These are phyloP conservation scores for Diadophis punctatus DNA, from an alignment of 2,113 vertebrate genomes.

Conservation along the genomic window DNA sequence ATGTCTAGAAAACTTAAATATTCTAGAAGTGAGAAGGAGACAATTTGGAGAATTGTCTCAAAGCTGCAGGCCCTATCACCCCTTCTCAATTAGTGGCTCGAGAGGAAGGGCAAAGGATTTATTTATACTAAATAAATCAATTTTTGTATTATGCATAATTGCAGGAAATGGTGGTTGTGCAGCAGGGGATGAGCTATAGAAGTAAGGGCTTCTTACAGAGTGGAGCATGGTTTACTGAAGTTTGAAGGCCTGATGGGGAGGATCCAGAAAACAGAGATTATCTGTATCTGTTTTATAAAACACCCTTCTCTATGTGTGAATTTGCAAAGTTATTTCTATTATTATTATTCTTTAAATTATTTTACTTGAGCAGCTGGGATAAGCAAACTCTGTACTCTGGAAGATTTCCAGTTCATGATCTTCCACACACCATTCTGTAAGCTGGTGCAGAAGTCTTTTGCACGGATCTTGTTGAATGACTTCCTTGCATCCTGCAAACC, in stretches of 20 bases:
- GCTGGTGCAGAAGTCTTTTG: slow-evolving; percentile 73
- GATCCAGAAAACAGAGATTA: not conserved
- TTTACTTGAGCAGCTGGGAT: slow-evolving; percentile 53
- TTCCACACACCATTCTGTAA: slow-evolving; percentile 78
- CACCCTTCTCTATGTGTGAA: not conserved
- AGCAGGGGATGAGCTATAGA: not conserved
- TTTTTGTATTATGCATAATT: not conserved
- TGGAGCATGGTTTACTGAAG: not conserved
- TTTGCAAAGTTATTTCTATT: not conserved
- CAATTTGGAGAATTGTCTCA: not conserved
- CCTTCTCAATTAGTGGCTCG: not conserved
- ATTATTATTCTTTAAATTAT: not conserved
- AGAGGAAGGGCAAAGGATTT: not conserved
- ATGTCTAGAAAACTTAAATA: not conserved
- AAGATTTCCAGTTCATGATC: slow-evolving; percentile 73
- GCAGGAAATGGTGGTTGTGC: not conserved
- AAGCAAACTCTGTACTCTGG: slow-evolving; percentile 62
- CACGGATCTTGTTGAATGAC: slow-evolving; percentile 68
- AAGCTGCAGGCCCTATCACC: not conserved
- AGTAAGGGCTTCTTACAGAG: not conserved
- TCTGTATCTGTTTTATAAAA: not conserved
- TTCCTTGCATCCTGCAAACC: slow-evolving; percentile 59
- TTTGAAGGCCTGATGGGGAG: not conserved
- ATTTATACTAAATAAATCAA: not conserved
- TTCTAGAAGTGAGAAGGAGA: not conserved